These are phyloP conservation scores for Crenichthys baileyi DNA, from an alignment of 2,797 vertebrate species.

Conservation along the genomic window DNA sequence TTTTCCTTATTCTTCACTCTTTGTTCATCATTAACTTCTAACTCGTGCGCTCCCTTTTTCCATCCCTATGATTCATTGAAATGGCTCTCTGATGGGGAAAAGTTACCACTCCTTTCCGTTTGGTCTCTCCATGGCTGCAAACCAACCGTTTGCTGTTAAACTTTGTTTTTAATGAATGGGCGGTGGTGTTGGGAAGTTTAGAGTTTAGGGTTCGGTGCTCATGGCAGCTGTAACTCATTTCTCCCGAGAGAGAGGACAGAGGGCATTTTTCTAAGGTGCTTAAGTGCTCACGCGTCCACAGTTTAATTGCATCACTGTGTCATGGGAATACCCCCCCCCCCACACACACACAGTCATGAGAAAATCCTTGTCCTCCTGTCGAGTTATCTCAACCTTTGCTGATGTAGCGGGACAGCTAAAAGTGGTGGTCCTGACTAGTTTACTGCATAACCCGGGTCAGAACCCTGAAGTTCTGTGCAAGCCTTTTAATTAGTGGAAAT, in stretches of 20 bases:
- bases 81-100: slow-evolving; percentile 47
- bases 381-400: slow-evolving; percentile 5
- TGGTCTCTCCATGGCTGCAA: slow-evolving; percentile 30
- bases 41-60: slow-evolving; percentile 66
- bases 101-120: slow-evolving; percentile 45
- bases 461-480: background rate
- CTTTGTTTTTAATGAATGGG: slow-evolving; percentile 9
- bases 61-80: slow-evolving; percentile 77
- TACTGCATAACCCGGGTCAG: background rate
- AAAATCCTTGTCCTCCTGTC: slow-evolving; percentile 39
- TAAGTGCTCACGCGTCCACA: slow-evolving; percentile 21
- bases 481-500: slow-evolving; percentile 19
- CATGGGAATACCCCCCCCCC: slow-evolving; percentile 14
- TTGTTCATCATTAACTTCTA: slow-evolving; percentile 77
- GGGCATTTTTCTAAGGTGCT: slow-evolving; percentile 7
- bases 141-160: slow-evolving; percentile 22
- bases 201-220: background rate
- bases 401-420: background rate
- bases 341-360: slow-evolving; percentile 22
- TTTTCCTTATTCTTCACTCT: slow-evolving; percentile 24
- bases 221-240: background rate
- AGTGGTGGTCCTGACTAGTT: background rate
- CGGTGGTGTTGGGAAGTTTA: slow-evolving; percentile 5
- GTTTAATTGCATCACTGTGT: slow-evolving; percentile 26
- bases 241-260: slow-evolving; percentile 1